These are phyloP conservation scores for Leptinotarsa haldemani DNA, from an alignment of 2,888 invertebrate species.

Conservation along the genomic window DNA sequence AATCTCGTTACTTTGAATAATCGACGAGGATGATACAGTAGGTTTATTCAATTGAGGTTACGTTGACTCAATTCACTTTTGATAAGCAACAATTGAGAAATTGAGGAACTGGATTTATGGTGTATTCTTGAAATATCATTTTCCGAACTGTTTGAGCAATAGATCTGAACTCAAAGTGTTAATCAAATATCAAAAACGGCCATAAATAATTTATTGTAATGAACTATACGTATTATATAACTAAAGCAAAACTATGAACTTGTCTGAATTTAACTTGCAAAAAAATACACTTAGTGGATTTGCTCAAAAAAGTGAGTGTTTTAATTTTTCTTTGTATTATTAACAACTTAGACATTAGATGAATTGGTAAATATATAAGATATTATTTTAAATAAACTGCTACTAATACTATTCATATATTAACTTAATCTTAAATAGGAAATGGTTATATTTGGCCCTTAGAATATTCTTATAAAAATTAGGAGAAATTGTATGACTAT, in stretches of 20 bases:
- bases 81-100: not conserved
- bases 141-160: constrained; percentile 60
- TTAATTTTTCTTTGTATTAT: constrained; percentile 43
- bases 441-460: constrained; percentile 39
- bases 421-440: constrained; percentile 37
- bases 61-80: too few species aligned
- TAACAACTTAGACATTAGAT: constrained; percentile 36
- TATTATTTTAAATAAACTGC: constrained; percentile 42
- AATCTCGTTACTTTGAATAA: too few species aligned
- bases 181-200: constrained; percentile 65
- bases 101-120: constrained; percentile 22
- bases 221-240: constrained; percentile 57
- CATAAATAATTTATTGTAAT: constrained; percentile 61
- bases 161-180: constrained; percentile 63
- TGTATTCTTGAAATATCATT: constrained; percentile 41
- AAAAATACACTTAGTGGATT: constrained; percentile 43
- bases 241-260: constrained; percentile 39
- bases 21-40: too few species aligned
- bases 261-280: constrained; percentile 42
- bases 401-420: constrained; percentile 36
- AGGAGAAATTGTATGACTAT: constrained; percentile 37
- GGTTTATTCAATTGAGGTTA: too few species aligned
- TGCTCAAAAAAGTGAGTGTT: constrained; percentile 46
- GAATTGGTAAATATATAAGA: constrained; percentile 18
- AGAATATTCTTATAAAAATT: constrained; percentile 40